These are phyloP conservation scores for Rhynchonema sp. DNA, from an alignment of 2,888 invertebrate genomes.

Conservation along the genomic window DNA sequence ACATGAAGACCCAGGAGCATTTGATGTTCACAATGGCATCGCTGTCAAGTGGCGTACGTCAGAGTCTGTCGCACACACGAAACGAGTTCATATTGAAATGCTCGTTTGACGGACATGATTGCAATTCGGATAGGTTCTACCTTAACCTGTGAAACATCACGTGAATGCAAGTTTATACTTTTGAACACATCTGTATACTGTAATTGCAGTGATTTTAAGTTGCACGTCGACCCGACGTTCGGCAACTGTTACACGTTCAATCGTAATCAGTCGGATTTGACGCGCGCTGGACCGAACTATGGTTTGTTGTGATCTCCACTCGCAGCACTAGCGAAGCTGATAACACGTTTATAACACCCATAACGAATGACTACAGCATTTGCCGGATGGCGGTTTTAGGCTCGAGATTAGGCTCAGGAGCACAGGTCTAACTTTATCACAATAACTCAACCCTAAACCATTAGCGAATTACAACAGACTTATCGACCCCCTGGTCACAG, in stretches of 20 bases:
- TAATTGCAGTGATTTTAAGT: background rate
- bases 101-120: slow-evolving; percentile 22
- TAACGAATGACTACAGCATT: no score
- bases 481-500: no score
- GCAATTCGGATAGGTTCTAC: slow-evolving; percentile 15
- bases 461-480: no score
- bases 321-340: no score
- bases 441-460: no score
- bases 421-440: no score
- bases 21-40: background rate
- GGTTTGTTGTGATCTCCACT: background rate
- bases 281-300: background rate
- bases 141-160: no score
- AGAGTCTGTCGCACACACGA: background rate
- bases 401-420: no score
- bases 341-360: no score
- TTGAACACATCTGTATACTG: background rate
- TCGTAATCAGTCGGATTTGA: background rate
- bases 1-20: background rate
- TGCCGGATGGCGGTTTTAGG: no score
- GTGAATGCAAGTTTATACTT: background rate
- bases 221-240: background rate
- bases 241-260: background rate
- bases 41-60: background rate
- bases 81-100: slow-evolving; percentile 15